Conservation (phyloP, 2,113 vertebrate species). For the Psilopsiagon aymara region DNA sequence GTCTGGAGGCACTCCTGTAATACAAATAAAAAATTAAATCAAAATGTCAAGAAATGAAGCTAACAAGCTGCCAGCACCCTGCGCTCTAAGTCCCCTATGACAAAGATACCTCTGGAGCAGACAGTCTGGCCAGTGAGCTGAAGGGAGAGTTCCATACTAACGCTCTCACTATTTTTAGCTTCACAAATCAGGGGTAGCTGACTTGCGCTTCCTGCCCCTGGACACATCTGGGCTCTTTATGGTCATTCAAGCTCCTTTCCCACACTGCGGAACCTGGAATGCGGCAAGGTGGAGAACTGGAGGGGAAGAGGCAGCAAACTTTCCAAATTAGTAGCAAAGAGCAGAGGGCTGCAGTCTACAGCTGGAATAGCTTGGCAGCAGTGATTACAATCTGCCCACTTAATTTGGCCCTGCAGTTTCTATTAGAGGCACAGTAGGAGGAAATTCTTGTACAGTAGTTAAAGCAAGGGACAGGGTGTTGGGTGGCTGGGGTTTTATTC, state of each 20-base stretch:
- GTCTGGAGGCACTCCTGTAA: neutral
- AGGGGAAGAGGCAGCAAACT: conserved; percentile 14
- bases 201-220: neutral
- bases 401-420: neutral
- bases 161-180: neutral
- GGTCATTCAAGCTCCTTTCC: neutral
- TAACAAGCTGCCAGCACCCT: neutral
- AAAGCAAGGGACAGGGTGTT: neutral
- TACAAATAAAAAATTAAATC: neutral
- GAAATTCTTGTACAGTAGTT: conserved; percentile 22
- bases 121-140: neutral
- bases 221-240: conserved; percentile 47
- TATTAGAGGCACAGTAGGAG: conserved; percentile 20
- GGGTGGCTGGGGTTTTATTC: neutral
- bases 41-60: neutral
- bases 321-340: neutral
- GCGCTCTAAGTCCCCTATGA: neutral
- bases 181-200: neutral
- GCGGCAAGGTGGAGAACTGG: neutral
- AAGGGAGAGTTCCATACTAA: neutral
- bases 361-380: conserved; percentile 10
- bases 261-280: neutral
- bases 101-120: neutral
- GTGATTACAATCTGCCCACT: conserved; percentile 10
- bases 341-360: neutral